These are phyloP conservation scores for Myotis findleyi DNA, from an alignment of 2,797 vertebrate species.

Conservation along the genomic window DNA sequence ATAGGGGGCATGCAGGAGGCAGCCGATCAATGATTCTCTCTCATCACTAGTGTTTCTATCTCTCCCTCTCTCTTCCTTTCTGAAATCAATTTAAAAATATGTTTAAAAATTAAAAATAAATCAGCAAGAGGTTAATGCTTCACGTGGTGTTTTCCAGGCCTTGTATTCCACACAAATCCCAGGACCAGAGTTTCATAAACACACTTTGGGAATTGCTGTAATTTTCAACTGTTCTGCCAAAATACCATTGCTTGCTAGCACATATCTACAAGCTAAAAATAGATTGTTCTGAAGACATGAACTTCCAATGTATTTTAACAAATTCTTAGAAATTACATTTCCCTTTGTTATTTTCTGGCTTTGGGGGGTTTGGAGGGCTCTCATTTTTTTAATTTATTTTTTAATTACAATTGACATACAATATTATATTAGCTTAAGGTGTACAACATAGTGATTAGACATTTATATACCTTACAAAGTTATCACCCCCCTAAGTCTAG, in stretches of 20 bases:
- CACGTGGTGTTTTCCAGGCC: not conserved
- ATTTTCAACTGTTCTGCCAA: not conserved
- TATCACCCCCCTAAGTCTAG: not conserved
- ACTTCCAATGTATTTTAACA: conserved; percentile 21
- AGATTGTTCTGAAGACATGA: not conserved
- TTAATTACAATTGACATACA: not conserved
- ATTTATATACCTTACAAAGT: not conserved
- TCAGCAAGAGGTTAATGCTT: not conserved
- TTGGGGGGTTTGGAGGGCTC: not conserved
- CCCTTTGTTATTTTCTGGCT: not conserved
- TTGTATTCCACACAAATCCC: not conserved
- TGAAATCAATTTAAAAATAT: no score
- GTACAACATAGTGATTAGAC: not conserved
- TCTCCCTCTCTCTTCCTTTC: no score
- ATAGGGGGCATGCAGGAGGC: no score
- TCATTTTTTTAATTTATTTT: not conserved
- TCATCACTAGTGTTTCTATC: no score
- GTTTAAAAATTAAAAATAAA: not conserved
- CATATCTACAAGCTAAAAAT: not conserved
- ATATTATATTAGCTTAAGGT: not conserved
- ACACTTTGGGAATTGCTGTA: not conserved
- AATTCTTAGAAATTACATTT: conserved; percentile 38
- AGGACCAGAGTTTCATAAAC: not conserved
- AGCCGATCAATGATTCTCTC: no score
- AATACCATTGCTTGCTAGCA: not conserved